Percentiles rank a stretch among this genome's conserved stretches.
phyloP scores from a whole-genome alignment of 2,113 vertebrate species.

The Microtus pennsylvanicus region DNA sequence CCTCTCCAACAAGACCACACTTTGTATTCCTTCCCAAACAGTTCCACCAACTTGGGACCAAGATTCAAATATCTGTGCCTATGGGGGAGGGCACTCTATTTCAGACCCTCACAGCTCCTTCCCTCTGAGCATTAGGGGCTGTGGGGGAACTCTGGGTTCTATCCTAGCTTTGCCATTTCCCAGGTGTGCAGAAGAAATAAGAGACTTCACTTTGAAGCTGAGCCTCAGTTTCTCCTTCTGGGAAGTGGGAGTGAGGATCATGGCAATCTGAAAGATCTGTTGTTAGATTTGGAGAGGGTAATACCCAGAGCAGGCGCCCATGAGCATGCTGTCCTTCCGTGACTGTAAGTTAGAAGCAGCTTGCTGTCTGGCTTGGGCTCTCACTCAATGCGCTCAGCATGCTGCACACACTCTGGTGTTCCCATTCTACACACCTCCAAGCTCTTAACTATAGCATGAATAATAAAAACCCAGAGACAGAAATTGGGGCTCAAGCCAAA shows the following conservation, averaged over 20 bases:
- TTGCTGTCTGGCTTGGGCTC: background rate
- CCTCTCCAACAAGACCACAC: background rate
- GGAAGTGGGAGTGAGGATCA: background rate
- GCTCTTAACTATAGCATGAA: background rate
- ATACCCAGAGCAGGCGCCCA: background rate
- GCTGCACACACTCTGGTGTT: background rate
- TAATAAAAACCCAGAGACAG: too few relatives aligned
- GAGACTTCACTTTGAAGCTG: background rate
- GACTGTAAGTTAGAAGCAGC: background rate
- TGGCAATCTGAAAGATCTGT: background rate
- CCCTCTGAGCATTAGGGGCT: background rate
- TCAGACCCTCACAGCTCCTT: background rate
- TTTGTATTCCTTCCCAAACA: background rate
- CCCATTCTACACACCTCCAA: background rate
- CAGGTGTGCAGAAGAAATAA: background rate
- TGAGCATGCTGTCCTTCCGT: background rate
- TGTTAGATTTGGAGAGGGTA: background rate
- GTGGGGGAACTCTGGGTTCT: background rate
- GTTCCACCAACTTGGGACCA: background rate
- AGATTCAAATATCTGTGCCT: background rate
- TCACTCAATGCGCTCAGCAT: background rate
- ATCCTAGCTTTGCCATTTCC: background rate
- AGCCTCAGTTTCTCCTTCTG: constrained; percentile 32
- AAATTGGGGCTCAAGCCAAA: too few relatives aligned
- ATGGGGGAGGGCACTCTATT: background rate